phyloP scores from a whole-genome alignment of 2,113 vertebrate genomes.

The Naja naja region DNA sequence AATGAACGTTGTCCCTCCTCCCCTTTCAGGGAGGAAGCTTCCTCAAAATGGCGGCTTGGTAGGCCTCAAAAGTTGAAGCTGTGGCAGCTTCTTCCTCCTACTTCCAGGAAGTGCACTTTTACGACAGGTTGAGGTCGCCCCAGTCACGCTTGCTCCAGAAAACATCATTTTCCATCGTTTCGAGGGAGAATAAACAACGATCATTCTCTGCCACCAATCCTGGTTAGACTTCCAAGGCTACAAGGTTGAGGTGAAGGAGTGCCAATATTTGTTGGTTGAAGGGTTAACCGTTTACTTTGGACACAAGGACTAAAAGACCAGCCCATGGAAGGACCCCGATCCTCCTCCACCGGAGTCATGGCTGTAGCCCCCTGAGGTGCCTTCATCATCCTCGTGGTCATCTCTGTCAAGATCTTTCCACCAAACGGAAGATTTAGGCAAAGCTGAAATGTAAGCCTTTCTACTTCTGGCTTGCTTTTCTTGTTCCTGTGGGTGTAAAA shows the following conservation, averaged over 20 bases:
- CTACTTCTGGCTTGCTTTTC: conserved; percentile 77
- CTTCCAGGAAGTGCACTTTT: neutral
- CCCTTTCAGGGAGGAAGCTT: neutral
- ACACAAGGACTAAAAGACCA: conserved; percentile 65
- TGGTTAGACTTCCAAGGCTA: neutral
- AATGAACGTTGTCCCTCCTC: neutral
- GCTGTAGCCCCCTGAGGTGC: conserved; percentile 68
- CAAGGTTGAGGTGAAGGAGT: neutral
- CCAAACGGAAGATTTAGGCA: conserved; percentile 72
- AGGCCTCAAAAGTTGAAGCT: neutral
- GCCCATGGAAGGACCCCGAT: conserved; percentile 67
- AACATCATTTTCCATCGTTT: neutral
- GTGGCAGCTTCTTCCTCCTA: neutral
- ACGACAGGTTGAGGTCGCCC: too few relatives aligned
- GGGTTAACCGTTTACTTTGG: neutral
- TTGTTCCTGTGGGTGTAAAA: conserved; percentile 67
- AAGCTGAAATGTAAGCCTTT: conserved; percentile 70
- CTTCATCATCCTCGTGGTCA: conserved; percentile 72
- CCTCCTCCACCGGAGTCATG: conserved; percentile 61
- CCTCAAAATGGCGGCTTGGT: neutral
- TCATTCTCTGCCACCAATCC: neutral
- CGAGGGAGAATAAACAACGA: too few relatives aligned
- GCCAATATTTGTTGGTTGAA: neutral
- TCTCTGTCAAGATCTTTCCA: conserved; percentile 76
- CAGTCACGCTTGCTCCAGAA: neutral